A percentile compares a stretch with the other conserved stretches of the same genome.
phyloP scores from a whole-genome alignment of 2,113 vertebrate genomes.

The Rhombomys opimus region DNA sequence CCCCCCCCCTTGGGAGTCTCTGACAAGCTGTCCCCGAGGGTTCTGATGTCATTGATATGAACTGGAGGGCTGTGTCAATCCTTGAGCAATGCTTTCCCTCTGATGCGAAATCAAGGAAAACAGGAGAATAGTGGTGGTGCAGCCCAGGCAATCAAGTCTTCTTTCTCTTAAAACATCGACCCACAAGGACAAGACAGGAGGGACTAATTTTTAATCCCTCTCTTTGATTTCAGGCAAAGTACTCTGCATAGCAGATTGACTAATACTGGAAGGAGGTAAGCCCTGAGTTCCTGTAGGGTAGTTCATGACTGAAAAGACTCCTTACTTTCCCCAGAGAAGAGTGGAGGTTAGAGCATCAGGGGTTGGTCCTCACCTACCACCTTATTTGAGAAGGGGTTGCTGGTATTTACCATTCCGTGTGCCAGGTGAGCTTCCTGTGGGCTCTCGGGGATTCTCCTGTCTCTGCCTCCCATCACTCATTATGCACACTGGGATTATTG shows the following conservation, averaged over 20 bases:
- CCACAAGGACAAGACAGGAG: background rate
- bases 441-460: no score
- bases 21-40: fast-evolving
- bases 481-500: no score
- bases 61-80: background rate
- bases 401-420: background rate
- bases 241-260: background rate
- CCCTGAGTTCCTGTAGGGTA: no score
- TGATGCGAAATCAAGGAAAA: background rate
- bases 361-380: background rate
- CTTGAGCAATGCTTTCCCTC: background rate
- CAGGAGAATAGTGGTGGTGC: background rate
- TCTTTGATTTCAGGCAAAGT: background rate
- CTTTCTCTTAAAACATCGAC: background rate
- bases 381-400: background rate
- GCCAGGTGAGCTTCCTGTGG: no score
- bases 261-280: background rate
- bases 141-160: background rate
- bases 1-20: background rate
- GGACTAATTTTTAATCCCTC: background rate
- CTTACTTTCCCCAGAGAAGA: background rate
- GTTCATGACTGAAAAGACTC: background rate
- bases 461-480: background rate
- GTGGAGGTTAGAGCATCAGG: no score
- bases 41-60: background rate